phyloP scores from a whole-genome alignment of 2,113 vertebrate species.

The Petroica traversi region DNA sequence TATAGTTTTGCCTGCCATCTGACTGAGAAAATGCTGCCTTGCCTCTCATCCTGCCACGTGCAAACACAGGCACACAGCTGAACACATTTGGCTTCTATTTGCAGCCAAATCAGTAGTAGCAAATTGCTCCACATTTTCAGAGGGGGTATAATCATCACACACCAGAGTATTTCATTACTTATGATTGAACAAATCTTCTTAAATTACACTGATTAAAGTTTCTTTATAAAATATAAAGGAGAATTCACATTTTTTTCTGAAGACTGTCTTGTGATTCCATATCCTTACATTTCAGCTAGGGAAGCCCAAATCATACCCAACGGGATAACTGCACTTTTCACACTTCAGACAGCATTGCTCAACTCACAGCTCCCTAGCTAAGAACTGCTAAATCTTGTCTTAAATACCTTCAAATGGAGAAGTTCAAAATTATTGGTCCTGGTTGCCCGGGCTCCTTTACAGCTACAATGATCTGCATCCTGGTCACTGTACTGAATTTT shows the following conservation, averaged over 20 bases:
- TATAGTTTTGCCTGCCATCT: not conserved
- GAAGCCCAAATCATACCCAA: not conserved
- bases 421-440: not conserved
- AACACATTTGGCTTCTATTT: not conserved
- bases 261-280: not conserved
- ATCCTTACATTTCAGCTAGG: not conserved
- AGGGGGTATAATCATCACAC: not conserved
- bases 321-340: not conserved
- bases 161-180: slow-evolving; percentile 12
- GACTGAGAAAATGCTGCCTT: not conserved
- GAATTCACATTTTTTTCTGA: not conserved
- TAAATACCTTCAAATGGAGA: not conserved
- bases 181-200: not conserved
- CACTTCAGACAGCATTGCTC: not conserved
- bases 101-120: not conserved
- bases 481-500: not conserved
- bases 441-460: not conserved
- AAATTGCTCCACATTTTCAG: not conserved
- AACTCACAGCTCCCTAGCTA: not conserved
- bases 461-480: not conserved
- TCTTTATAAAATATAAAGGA: not conserved
- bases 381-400: not conserved
- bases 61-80: slow-evolving; percentile 17
- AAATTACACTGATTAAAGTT: slow-evolving; percentile 10
- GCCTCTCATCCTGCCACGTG: not conserved